These are phyloP conservation scores for Aptenodytes patagonicus DNA, from an alignment of 2,113 vertebrate genomes.

Conservation along the genomic window DNA sequence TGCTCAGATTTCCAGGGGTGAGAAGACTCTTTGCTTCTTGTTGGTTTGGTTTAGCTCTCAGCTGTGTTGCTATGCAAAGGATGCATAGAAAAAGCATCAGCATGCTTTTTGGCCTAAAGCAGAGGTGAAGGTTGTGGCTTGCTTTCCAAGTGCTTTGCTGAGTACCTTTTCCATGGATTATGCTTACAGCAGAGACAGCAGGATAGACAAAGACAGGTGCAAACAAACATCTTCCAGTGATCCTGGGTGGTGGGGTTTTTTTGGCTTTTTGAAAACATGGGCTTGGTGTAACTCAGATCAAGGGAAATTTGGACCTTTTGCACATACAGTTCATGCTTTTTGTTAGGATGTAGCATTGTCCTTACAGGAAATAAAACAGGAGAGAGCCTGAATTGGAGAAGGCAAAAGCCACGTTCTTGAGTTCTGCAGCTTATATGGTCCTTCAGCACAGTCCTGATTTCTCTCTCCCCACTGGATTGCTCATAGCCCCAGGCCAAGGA, in stretches of 20 bases:
- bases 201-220: background rate
- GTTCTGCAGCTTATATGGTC: background rate
- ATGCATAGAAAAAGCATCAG: background rate
- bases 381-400: background rate
- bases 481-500: background rate
- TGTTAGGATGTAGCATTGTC: background rate
- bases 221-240: background rate
- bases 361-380: background rate
- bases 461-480: background rate
- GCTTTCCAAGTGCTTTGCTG: background rate
- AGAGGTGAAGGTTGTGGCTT: background rate
- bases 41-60: background rate
- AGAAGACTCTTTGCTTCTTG: background rate
- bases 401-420: background rate
- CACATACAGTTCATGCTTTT: background rate
- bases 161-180: background rate
- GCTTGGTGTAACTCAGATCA: background rate
- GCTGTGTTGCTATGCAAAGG: background rate
- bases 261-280: background rate
- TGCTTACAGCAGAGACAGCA: background rate
- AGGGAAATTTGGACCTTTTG: background rate
- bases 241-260: accelerated
- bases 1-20: background rate
- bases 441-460: background rate
- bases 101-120: background rate